These are phyloP conservation scores for Mormyrops boulengeri DNA, from an alignment of 2,797 vertebrate genomes.

Conservation along the genomic window DNA sequence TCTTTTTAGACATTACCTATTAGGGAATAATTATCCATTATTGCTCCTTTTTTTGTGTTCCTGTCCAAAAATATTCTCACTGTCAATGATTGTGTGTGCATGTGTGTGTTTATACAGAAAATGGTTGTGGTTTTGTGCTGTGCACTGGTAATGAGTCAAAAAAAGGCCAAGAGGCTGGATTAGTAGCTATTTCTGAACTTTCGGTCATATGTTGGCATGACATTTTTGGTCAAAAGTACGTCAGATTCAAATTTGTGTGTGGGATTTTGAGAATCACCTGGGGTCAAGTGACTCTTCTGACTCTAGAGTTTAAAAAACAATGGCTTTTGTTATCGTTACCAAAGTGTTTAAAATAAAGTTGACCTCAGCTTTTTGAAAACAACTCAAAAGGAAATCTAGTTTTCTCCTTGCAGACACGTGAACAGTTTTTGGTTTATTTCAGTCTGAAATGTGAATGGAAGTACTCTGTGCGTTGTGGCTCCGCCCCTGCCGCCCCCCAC, in stretches of 20 bases:
- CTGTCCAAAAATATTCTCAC: not conserved
- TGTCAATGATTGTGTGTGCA: not conserved
- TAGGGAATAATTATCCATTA: constrained; percentile 10
- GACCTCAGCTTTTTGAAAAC: not conserved
- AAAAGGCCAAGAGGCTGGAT: not conserved
- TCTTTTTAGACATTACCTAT: constrained; percentile 15
- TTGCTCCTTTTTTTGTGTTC: not conserved
- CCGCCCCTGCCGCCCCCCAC: not conserved
- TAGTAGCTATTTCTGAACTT: not conserved
- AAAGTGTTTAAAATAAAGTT: not conserved
- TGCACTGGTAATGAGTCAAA: not conserved
- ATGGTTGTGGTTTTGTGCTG: not conserved
- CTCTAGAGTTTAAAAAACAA: not conserved
- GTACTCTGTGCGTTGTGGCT: not conserved
- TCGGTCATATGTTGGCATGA: not conserved
- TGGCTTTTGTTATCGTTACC: not conserved
- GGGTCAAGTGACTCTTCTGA: not conserved
- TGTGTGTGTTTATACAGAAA: not conserved
- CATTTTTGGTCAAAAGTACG: not conserved
- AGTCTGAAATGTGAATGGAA: constrained; percentile 5
- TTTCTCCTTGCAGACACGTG: not conserved
- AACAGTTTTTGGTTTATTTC: not conserved
- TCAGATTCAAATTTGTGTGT: not conserved
- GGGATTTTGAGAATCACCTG: not conserved
- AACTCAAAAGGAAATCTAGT: not conserved